Base-by-base conservation (phyloP, 2,113 vertebrate genomes). In the Pseudopodoces humilis region DNA sequence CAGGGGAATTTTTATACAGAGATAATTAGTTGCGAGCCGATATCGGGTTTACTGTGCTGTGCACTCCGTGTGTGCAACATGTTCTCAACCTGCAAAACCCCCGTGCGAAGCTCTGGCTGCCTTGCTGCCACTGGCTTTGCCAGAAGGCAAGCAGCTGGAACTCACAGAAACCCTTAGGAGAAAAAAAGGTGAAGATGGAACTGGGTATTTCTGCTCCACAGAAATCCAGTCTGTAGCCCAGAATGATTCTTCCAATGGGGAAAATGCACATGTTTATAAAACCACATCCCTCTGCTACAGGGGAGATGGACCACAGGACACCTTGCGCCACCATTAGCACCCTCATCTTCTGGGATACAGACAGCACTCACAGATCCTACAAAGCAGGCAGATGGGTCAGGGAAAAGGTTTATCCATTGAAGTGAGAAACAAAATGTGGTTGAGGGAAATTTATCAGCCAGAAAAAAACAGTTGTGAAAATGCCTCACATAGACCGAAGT, bases 21-120 rank as follows among this genome's bases (percentile, higher is more conserved):
- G 88, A 94, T 92, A 94, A 96, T 97, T 95, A 97, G 96, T 78
- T 79, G 77, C 2, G n/a, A 97, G 95, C 88, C 82, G 82, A 97
- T 92, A 96, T 13, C 50, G 4, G 84, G 90, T 96, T 98, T 97
- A 96, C 91, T 95, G 78, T 95, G 89, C 95, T 71, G 82, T 63
- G 68, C 56, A 87, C 91, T 78, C 68, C 1, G 0, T n/a, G 9
- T 62, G 88, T 69, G 41, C 58, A 78, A 90, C 11, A 10, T 52
- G 69, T 90, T 70, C 85, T 90, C 68, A 89, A 90, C 72, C 47
- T 76, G 88, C 63, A 80, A 62, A 88, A 65, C n/a, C 65, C 65
- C 50, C 0, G 0, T 0, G 0, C 4, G 4, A 60, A 22, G 71
- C 75, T 86, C 60, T 43, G 72, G 52, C 64, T 86, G 82, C 65